Percentiles rank a stretch among this genome's conserved stretches.
These are phyloP conservation scores for Drepanosiphum platanoidis DNA, from an alignment of 2,888 invertebrate genomes.

Conservation along the genomic window DNA sequence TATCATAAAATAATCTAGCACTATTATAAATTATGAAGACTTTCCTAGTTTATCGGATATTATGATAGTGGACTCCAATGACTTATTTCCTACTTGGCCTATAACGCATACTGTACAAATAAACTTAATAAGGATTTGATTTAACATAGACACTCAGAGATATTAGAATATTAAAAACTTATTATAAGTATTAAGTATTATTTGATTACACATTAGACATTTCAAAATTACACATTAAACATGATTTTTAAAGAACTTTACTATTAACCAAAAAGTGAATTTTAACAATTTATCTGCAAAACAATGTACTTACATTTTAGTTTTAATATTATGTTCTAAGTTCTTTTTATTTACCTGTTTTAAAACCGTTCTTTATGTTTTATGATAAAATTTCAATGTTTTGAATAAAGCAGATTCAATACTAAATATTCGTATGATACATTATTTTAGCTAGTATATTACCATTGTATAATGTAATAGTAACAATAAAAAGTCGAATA, in stretches of 20 bases:
- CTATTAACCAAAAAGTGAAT: conserved; percentile 13
- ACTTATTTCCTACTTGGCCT: too few relatives aligned
- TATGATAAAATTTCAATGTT: neutral
- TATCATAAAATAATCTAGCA: too few relatives aligned
- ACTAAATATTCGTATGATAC: neutral
- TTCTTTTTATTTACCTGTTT: conserved; percentile 41
- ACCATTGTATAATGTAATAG: neutral
- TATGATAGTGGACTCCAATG: too few relatives aligned
- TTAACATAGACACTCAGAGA: too few relatives aligned
- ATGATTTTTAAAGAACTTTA: neutral
- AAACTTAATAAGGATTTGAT: too few relatives aligned
- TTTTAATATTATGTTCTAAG: conserved; percentile 8
- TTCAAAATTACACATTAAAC: neutral
- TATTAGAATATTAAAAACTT: too few relatives aligned
- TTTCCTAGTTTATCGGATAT: too few relatives aligned
- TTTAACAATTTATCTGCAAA: conserved; percentile 20
- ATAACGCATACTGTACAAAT: too few relatives aligned
- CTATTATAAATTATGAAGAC: too few relatives aligned
- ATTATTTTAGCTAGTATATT: neutral
- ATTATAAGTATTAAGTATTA: too few relatives aligned
- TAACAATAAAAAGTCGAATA: too few relatives aligned
- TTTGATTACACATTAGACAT: neutral
- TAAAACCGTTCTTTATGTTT: conserved; percentile 54
- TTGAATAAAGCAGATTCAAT: neutral
- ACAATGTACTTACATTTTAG: neutral